These are phyloP conservation scores for Thrips palmi DNA, from an alignment of 1,140 invertebrate species.

Conservation along the genomic window DNA sequence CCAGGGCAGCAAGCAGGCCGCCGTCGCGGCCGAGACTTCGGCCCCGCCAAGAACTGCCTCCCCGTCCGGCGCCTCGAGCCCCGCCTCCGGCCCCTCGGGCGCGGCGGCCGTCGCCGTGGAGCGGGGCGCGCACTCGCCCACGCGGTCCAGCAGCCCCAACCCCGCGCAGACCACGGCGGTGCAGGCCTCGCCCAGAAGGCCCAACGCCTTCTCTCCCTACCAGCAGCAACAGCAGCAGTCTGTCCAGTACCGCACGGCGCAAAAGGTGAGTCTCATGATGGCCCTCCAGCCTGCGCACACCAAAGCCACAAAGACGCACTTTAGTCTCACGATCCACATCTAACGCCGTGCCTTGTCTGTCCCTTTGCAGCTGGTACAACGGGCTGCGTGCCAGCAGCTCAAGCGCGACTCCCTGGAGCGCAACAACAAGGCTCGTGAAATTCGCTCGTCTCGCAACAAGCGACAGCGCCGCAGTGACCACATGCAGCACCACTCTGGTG, in stretches of 20 bases:
- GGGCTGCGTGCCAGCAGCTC: slow-evolving; percentile 30
- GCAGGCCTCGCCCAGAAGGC: slow-evolving; percentile 4
- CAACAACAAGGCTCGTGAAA: slow-evolving; percentile 38
- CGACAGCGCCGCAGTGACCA: slow-evolving; percentile 39
- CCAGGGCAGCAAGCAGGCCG: too few species aligned
- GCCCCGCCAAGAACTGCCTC: too few species aligned
- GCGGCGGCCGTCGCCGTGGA: slow-evolving; percentile 15
- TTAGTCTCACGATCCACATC: too few species aligned
- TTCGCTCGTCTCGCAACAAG: slow-evolving; percentile 37
- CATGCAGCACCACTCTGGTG: slow-evolving; percentile 39
- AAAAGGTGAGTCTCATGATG: too few species aligned
- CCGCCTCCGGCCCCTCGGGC: slow-evolving; percentile 11
- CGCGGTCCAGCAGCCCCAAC: slow-evolving; percentile 2
- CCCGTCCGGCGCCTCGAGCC: too few species aligned
- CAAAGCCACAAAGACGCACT: too few species aligned
- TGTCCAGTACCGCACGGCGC: too few species aligned
- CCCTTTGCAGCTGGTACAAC: slow-evolving; percentile 26
- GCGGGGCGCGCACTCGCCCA: slow-evolving; percentile 14
- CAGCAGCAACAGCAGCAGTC: slow-evolving; percentile 8
- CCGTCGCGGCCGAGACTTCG: too few species aligned
- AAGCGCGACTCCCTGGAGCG: slow-evolving; percentile 38
- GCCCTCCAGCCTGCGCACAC: too few species aligned
- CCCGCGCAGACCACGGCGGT: slow-evolving; percentile 1
- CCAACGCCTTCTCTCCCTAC: slow-evolving; percentile 7
- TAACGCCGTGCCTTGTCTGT: too few species aligned